These are phyloP conservation scores for Mesochorus sp. DNA, from an alignment of 2,888 invertebrate species.

Conservation along the genomic window DNA sequence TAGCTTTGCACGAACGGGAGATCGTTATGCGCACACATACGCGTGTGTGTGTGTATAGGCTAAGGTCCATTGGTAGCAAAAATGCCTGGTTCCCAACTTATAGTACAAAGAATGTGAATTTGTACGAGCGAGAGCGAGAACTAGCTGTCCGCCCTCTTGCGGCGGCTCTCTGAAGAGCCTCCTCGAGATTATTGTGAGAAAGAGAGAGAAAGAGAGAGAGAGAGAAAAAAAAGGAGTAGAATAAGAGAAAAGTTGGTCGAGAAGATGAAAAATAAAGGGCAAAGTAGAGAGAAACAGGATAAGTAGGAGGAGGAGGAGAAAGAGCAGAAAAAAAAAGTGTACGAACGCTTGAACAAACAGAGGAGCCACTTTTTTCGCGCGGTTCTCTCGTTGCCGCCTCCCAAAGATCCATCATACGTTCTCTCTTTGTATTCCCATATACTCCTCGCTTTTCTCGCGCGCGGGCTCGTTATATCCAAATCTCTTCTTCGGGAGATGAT, in stretches of 20 bases:
- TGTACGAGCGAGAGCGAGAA: conserved; percentile 50
- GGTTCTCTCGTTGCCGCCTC: conserved; percentile 72
- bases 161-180: conserved; percentile 57
- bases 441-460: conserved; percentile 43
- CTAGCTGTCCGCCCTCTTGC: conserved; percentile 71
- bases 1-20: conserved; percentile 43
- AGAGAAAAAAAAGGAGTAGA: no score
- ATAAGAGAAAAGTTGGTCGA: conserved; percentile 21
- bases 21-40: conserved; percentile 30
- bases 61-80: neutral
- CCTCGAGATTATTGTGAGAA: conserved; percentile 34
- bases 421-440: conserved; percentile 48
- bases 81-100: conserved; percentile 20
- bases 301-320: conserved; percentile 21
- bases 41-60: conserved; percentile 1
- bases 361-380: conserved; percentile 76
- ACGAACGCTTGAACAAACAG: conserved; percentile 75
- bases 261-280: conserved; percentile 46
- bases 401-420: conserved; percentile 74
- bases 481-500: conserved; percentile 8
- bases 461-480: conserved; percentile 13
- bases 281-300: conserved; percentile 54
- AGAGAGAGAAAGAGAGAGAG: conserved; percentile 5
- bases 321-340: conserved; percentile 62
- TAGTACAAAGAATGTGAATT: conserved; percentile 8